phyloP scores from a whole-genome alignment of 2,888 invertebrate species.

The Aleiodes leptofemur region DNA sequence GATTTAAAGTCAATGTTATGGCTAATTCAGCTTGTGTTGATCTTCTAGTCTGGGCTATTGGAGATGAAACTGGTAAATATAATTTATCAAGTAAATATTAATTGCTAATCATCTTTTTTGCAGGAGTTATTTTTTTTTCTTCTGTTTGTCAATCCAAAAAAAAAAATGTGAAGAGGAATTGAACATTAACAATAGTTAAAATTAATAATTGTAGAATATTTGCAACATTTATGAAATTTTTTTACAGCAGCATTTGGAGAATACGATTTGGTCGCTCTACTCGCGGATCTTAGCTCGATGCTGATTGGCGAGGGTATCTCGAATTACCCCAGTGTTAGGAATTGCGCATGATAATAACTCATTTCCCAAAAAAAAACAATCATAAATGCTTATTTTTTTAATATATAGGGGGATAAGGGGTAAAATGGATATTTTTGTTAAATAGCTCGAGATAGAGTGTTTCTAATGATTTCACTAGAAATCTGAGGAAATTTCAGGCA shows the following conservation, averaged over 20 bases:
- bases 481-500: no score
- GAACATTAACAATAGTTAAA: not conserved
- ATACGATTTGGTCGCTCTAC: slow-evolving; percentile 72
- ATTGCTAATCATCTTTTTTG: slow-evolving; percentile 11
- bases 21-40: slow-evolving; percentile 98
- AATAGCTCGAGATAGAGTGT: no score
- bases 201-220: not conserved
- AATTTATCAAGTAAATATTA: slow-evolving; percentile 3
- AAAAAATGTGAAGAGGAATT: not conserved
- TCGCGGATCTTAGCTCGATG: slow-evolving; percentile 73
- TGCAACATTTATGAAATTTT: slow-evolving; percentile 21
- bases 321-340: slow-evolving; percentile 59
- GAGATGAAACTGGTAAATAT: slow-evolving; percentile 92
- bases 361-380: slow-evolving; percentile 40
- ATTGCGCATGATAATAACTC: slow-evolving; percentile 30
- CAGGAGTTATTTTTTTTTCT: slow-evolving; percentile 25
- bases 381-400: not conserved
- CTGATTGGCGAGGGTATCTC: slow-evolving; percentile 73
- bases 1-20: slow-evolving; percentile 96
- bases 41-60: slow-evolving; percentile 97
- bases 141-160: not conserved
- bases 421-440: no score
- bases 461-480: no score
- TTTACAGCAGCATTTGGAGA: slow-evolving; percentile 70
- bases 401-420: not conserved